Evolutionary conservation across 2,797 vertebrate species (phyloP).

Genomic region (Ibycter americanus): DNA sequence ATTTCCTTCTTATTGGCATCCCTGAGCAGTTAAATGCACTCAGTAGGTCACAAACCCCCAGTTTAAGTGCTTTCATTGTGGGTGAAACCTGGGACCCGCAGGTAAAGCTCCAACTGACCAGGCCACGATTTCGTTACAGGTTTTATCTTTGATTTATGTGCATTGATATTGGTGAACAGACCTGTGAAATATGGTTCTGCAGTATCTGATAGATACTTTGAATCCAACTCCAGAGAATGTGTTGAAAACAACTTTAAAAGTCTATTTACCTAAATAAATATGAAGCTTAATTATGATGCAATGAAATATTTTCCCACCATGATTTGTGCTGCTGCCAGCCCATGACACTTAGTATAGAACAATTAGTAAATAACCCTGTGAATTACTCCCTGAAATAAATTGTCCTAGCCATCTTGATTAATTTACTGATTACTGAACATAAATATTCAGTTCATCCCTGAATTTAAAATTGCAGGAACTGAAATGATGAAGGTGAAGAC

Average conservation of each 20-base stretch:
- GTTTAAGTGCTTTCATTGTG: neutral
- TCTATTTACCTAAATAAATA: slow-evolving; percentile 53
- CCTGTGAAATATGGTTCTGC: neutral
- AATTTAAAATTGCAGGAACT: slow-evolving; percentile 39
- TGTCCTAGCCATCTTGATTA: slow-evolving; percentile 38
- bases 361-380: slow-evolving; percentile 31
- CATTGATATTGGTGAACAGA: neutral
- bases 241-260: neutral
- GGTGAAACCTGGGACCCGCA: neutral
- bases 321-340: slow-evolving; percentile 48
- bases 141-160: neutral
- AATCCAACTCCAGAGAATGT: neutral
- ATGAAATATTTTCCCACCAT: slow-evolving; percentile 49
- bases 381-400: slow-evolving; percentile 58
- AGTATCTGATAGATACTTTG: neutral
- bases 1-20: neutral
- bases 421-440: slow-evolving; percentile 58
- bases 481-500: neutral
- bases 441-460: slow-evolving; percentile 57
- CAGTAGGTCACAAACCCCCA: neutral
- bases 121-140: neutral
- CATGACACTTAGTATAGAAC: slow-evolving; percentile 6
- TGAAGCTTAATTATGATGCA: slow-evolving; percentile 47
- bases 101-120: neutral
- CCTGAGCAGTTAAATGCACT: neutral